Evolutionary conservation across 2,797 vertebrate genomes (phyloP).

Genomic region (Austrolebias charrua): DNA sequence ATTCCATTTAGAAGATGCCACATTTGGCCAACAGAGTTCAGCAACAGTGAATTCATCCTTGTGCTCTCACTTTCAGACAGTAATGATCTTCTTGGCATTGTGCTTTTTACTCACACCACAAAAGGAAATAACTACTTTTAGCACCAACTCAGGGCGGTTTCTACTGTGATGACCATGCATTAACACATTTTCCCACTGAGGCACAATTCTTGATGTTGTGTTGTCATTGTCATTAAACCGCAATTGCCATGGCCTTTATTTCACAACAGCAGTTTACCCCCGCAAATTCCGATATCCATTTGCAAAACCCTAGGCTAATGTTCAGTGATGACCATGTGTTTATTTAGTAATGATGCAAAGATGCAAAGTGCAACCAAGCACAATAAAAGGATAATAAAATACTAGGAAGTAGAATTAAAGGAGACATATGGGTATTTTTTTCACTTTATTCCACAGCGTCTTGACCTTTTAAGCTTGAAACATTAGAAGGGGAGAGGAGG

Average conservation of each 20-base stretch:
- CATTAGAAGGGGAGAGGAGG: conserved; percentile 34
- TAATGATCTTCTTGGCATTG: conserved; percentile 21
- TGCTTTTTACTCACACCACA: conserved; percentile 39
- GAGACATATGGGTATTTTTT: conserved; percentile 31
- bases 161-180: conserved; percentile 51
- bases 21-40: conserved; percentile 12
- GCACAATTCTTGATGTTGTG: conserved; percentile 43
- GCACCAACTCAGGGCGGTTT: conserved; percentile 34
- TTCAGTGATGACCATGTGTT: conserved; percentile 40
- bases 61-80: conserved; percentile 7
- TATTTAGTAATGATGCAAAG: conserved; percentile 39
- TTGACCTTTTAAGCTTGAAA: conserved; percentile 55
- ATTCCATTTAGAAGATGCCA: not conserved
- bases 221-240: conserved; percentile 59
- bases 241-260: conserved; percentile 38
- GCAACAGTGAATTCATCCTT: conserved; percentile 7
- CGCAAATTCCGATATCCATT: conserved; percentile 55
- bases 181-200: conserved; percentile 52
- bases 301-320: conserved; percentile 48
- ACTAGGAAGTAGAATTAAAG: conserved; percentile 18
- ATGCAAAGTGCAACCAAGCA: conserved; percentile 48
- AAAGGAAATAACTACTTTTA: conserved; percentile 57
- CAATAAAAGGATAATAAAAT: conserved; percentile 34
- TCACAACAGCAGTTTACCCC: conserved; percentile 49
- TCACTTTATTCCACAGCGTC: conserved; percentile 8